Base-by-base conservation (phyloP, 2,113 vertebrate species). In the Rhombomys opimus region DNA sequence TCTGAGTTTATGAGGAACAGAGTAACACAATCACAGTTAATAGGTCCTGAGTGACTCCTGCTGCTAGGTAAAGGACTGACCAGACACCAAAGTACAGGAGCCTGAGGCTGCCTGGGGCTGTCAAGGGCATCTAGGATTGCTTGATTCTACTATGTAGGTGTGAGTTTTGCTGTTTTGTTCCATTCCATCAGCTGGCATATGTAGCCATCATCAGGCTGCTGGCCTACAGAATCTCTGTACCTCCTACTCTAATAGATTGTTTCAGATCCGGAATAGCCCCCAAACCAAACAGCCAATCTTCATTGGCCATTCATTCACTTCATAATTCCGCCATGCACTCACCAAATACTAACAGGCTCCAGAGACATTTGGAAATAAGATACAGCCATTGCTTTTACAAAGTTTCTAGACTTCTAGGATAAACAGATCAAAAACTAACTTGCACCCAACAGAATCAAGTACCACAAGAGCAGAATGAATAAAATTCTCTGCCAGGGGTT, bases 401-500 rank as follows among this genome's bases (percentile, higher is more conserved):
- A 25, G 76, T 41, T 93, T 91, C 50, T 15, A 90, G 84, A 93
- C 23, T 77, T 94, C 75, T 65, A 38, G 63, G 20, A 87, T 95
- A 91, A 91, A 87, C 35, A 97, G 88, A 91, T 91, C 67, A 50
- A 89, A 81, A 95, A 93, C 23, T 59, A 77, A 93, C 61, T 84
- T 59, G 52, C 0, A 87, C 35, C 63, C 15, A 52, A 95, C 57
- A 97, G 90, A 91, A 27, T 81, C n/a, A 93, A 94, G 72, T 63
- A 89, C 57, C 81, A 95, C 30, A 65, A 92, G 63, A 93, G 65
- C 90, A 14, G 54, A 93, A 89, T 41, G 68, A 94, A 89, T 32
- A 73, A 87, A 96, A 94, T 89, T 89, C 87, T 84, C 30, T 80
- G 80, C 73, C 78, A 81, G 41, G 68, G 94, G 89, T 92, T 97